A percentile compares a stretch with the other conserved stretches of the same genome.
Evolutionary conservation across 2,797 vertebrate genomes (phyloP).

Genomic region (Staurois parvus): DNA sequence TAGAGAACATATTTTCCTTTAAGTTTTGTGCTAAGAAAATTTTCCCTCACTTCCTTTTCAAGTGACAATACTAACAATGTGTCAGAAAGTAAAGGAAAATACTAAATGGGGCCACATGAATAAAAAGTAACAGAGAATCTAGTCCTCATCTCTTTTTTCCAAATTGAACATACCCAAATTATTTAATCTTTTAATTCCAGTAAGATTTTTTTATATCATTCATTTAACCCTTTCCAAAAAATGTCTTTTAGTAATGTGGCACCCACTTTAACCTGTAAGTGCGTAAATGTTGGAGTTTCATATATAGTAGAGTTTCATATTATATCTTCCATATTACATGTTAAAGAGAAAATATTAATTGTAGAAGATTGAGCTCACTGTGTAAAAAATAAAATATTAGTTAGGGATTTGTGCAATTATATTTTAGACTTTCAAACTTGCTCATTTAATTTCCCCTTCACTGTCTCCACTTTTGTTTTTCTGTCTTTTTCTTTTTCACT

Average conservation of each 20-base stretch:
- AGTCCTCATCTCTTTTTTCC: too few relatives aligned
- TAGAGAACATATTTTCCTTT: too few relatives aligned
- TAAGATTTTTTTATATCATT: not conserved
- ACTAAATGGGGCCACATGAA: too few relatives aligned
- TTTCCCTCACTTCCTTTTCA: too few relatives aligned
- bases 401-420: not conserved
- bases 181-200: not conserved
- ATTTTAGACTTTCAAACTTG: slow-evolving; percentile 25
- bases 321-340: not conserved
- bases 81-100: too few relatives aligned
- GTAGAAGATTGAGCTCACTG: not conserved
- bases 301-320: not conserved
- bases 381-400: not conserved
- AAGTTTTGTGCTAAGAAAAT: too few relatives aligned
- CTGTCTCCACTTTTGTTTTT: slow-evolving; percentile 36
- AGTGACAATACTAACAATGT: too few relatives aligned
- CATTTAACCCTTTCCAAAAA: too few relatives aligned
- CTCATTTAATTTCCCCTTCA: slow-evolving; percentile 42
- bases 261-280: too few relatives aligned
- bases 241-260: too few relatives aligned
- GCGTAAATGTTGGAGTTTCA: not conserved
- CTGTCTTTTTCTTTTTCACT: slow-evolving; percentile 61
- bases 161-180: too few relatives aligned
- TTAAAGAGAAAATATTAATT: not conserved
- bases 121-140: too few relatives aligned